Base-by-base conservation (phyloP, 2,797 vertebrate genomes). In the Myotis planiceps region DNA sequence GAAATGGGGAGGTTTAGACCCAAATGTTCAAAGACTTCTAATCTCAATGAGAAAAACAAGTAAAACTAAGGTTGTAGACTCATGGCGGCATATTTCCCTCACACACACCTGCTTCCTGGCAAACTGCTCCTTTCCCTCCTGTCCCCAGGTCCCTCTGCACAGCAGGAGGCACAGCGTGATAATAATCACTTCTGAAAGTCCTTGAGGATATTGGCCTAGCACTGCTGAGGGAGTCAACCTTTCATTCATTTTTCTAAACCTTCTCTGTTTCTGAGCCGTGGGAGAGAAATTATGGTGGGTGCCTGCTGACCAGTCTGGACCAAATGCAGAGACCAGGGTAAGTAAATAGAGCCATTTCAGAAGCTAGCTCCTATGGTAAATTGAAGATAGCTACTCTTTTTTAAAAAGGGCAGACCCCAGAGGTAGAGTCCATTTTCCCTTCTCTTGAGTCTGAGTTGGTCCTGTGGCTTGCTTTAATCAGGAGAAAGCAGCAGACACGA, bases 201-300 rank as follows among this genome's bases (percentile, higher is more conserved):
- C 37, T 58, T 60, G 6, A 60, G 49, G 19, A 18, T 8, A 65
- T 4, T 13, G 27, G 63, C 51, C 14, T 21, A 68, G n/a, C 47
- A 81, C 2, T 32, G 65, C n/a, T 9, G 13, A 32, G 27, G 13
- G 27, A 93, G 42, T 71, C 71, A 25, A 71, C 13, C 45, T 58
- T 60, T 42, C 74, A 34, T 1, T 15, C 32, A 53, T 14, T 14
- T 37, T 68, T 88, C 65, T 0, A 68, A 68, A 45, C 15, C 19
- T 69, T 27, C 81, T 95, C 92, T 34, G 55, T 34, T 92, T 93
- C 92, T 76, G 58, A 94, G 55, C 27, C 34, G 39, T 53, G 25
- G 75, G 13, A 89, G 21, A 4, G 13, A 87, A 81, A 23, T 42
- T 32, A 79, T 2, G 39, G 15, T 37, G 23, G 25, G 58, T 25